Evolutionary conservation across 2,888 invertebrate species (phyloP), one percentile per base, ranked within the genome.

Genomic region (Petrolisthes cinctipes): DNA sequence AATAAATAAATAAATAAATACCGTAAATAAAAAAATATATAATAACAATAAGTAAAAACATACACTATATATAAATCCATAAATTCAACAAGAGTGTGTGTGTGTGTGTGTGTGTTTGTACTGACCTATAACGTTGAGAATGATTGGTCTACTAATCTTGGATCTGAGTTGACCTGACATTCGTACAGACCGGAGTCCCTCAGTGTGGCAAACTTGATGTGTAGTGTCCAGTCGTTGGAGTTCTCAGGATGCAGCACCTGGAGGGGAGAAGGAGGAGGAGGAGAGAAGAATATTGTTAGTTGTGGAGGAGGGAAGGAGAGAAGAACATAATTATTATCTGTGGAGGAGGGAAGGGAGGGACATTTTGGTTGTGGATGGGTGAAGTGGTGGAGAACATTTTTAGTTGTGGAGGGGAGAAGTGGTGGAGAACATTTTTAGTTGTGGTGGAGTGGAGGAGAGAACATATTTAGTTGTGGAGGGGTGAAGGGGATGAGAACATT

Each of bases 211-310:
- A 83, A 83, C 56, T 85, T 83, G 61, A 90, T 89, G 79, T 86
- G 81, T 53, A 90, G 85, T 11, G 88, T 90, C 90, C 90, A 90
- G 71, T 90, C 90, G 17, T 88, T 83, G 71, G 88, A 86, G 37
- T 82, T 82, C 37, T 90, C 88, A 14, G 86, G 83, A 51, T 90
- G 90, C 57, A 90, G 53, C 17, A 90, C 90, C 90, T 90, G 83
- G 37, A 37, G 37, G 37, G 2, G 37, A 37, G 37, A 2, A 37
- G 37, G 37, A 37, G 37, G 37, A 37, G 37, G 37, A 37, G 37
- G 37, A 37, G 37, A 37, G 37, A 37, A 37, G 37, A 37, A 37
- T 37, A 37, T 37, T 1, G 2, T 37, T 37, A 37, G 2, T 37
- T 37, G 37, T 37, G 37, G 37, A 37, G 37, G 2, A 37, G 37